Base-by-base conservation (phyloP, 2,797 vertebrate species). In the Darevskia nairensis region DNA sequence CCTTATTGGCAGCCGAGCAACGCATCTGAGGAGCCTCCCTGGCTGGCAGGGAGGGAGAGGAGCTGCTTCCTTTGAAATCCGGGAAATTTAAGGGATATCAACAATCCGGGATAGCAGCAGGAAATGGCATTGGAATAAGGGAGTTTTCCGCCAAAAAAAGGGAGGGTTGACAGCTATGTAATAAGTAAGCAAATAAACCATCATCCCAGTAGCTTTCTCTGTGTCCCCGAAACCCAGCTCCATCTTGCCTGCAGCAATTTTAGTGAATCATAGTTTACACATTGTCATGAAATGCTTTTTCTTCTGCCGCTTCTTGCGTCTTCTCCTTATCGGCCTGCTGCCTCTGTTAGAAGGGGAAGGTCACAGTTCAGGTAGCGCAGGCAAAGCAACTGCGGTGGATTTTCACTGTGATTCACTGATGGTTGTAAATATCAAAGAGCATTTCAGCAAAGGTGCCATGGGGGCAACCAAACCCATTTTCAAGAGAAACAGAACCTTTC, bases 341-440 rank as follows among this genome's bases (percentile, higher is more conserved):
- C 71, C 46, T 69, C 72, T 13, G 35, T 88, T 71, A 71, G 81
- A 78, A 84, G 5, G 3, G 72, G 46, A 82, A 88, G 81, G 75
- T 68, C 64, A 61, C 75, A 32, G 81, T 71, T 84, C 87, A 46
- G 82, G 13, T 71, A 84, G 55, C 35, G 3, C 75, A 39, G 68
- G 44, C 61, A 61, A 84, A 44, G 44, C 32, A 71, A 17, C 23
- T 4, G 15, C 35, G 59, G 19, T 72, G 75, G 50, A 79, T 77
- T 55, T 84, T 84, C 46, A 44, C 82, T 79, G 35, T 61, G 64
- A 88, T 84, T 78, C 74, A 78, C 46, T 17, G 32, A 71, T 2
- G 64, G 64, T 68, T 84, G 82, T 84, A 84, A 83, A 84, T 88
- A 84, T 88, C 87, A 88, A 88, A 79, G 75, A 71, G 35, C 82